Evolutionary conservation across 2,888 invertebrate genomes (phyloP), one percentile per base, ranked within the genome.

Genomic region (Stenodema calcarata): DNA sequence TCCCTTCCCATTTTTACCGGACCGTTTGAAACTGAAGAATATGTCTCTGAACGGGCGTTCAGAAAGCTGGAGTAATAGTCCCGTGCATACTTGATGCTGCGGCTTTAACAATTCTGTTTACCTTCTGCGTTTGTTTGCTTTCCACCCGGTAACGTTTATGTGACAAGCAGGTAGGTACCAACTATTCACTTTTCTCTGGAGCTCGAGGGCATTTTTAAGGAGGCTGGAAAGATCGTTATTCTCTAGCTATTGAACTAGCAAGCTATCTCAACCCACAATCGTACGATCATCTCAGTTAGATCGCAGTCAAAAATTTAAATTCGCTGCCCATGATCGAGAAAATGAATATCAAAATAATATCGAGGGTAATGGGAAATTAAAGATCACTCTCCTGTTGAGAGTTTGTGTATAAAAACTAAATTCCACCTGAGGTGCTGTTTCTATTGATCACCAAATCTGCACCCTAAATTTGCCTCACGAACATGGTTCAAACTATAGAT

Each of bases 51-150:
- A 50, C n/a, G n/a, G 27, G 23, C 0, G 9, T 23, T 54, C 62
- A 62, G 23, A 62, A 62, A 23, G 12, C 30, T 12, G 80, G 28
- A 27, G 50, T 81, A 81, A 82, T 82, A 69, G 70, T 82, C 41
- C 42, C 41, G 12, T 42, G 82, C 82, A 82, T 82, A 82, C 41
- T 82, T 82, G 70, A 28, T 12, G 70, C 50, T 16, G 69, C 69
- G 7, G 11, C 82, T 70, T 54, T 80, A 6, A 80, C 50, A 54
- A 80, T 80, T 30, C 82, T 82, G 82, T 82, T 82, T 82, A 70
- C 70, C 70, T 50, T 41, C 2, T 18, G 16, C 62, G 82, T 41
- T 82, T 70, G 82, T 82, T 82, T 82, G n/a, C 82, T 69, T 54
- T 80, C 30, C 4, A 4, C 44, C 27, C 23, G 27, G 62, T 23